Base-by-base conservation (phyloP, 1,140 invertebrate genomes). In the Belonocnema kinseyi region DNA sequence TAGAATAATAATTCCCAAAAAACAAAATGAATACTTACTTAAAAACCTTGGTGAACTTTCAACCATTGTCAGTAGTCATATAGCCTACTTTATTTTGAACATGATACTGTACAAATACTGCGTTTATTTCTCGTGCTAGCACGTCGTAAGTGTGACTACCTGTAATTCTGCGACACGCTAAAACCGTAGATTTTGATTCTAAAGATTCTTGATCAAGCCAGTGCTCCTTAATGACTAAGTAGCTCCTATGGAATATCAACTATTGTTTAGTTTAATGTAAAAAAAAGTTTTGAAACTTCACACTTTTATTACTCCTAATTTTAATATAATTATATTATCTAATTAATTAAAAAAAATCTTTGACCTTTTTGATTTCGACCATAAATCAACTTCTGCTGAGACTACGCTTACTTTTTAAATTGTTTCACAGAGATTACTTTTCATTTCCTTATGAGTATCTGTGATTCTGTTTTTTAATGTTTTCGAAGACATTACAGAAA, bases 1-100 rank as follows among this genome's bases (percentile, higher is more conserved):
- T n/a, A n/a, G n/a, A 46, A 46, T 46, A 46, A 7, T 46, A 17
- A 58, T 58, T 13, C 12, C 11, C 56, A 73, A 53, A 26, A 26
- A 26, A 26, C 21, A 33, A 6, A 54, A 54, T 5, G 54, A 52
- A 33, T 19, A 76, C 16, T 72, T 71, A 73, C 52, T 77, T 33
- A 26, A 72, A 77, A 26, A 54, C 72, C 61, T 77, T 77, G 19
- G 70, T 46, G 21, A 61, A 77, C 52, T 77, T 77, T 12, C 14
- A 14, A 8, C 70, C 71, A 52, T 61, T 73, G 33, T 77, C 76
- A 2, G 76, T 77, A 26, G 21, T 19, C 19, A 58, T 58, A 21
- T 21, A 58, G 56, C 56, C 12, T 10, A 58, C 17, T 58, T 58
- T 58, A 58, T 21, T 58, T 58, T 58, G 56, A 21, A 58, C 26